Conservation (phyloP, 2,797 vertebrate species). For the Ptychadena robeensis region DNA sequence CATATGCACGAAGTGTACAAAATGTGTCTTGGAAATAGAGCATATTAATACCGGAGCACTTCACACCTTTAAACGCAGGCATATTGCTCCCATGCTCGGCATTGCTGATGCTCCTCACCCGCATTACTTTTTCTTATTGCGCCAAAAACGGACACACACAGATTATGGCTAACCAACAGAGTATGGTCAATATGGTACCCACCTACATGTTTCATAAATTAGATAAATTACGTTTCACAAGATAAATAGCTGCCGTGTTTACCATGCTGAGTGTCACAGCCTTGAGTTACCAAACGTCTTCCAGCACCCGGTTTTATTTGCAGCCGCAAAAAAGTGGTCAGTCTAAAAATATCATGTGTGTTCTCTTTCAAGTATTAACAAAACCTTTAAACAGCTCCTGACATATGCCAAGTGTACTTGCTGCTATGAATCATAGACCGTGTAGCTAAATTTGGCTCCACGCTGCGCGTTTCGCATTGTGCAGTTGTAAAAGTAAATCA, state of each 20-base stretch:
- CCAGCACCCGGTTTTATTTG: background rate
- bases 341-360: constrained; percentile 40
- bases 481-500: constrained; percentile 1
- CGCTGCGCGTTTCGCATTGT: constrained; percentile 12
- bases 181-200: too few species aligned
- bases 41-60: too few species aligned
- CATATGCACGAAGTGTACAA: too few species aligned
- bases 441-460: constrained; percentile 50
- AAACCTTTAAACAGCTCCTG: constrained; percentile 42
- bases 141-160: too few species aligned
- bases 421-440: constrained; percentile 36
- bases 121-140: too few species aligned
- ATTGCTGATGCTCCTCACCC: too few species aligned
- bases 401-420: constrained; percentile 43
- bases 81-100: too few species aligned
- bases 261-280: background rate
- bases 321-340: constrained; percentile 18
- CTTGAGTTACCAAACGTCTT: background rate
- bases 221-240: too few species aligned
- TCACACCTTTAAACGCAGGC: too few species aligned
- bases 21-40: too few species aligned
- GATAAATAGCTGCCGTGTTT: background rate
- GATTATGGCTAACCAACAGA: too few species aligned
- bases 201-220: too few species aligned
- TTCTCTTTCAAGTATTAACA: constrained; percentile 54